Conservation (phyloP, 2,797 vertebrate genomes). For the Percopsis omiscomaycus region DNA sequence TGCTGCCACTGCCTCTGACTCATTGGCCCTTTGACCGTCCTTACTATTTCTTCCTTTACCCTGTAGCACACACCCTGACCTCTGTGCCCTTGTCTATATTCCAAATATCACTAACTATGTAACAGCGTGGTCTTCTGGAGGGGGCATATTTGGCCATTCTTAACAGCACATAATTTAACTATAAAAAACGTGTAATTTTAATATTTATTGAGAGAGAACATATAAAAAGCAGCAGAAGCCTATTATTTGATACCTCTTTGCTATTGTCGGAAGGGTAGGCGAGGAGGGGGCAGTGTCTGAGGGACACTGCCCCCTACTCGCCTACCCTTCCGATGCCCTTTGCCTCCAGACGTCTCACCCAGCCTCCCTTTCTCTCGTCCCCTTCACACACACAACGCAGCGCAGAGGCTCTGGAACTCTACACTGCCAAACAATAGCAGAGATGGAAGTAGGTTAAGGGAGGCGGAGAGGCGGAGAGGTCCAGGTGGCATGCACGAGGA, state of each 20-base stretch:
- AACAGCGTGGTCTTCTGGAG: constrained; percentile 5
- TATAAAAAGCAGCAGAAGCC: not conserved
- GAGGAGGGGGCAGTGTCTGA: too few relatives aligned
- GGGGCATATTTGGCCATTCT: too few relatives aligned
- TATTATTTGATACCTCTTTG: not conserved
- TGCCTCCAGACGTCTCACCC: constrained; percentile 22
- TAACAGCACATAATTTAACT: not conserved
- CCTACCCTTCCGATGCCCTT: constrained; percentile 25
- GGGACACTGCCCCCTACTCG: constrained; percentile 28
- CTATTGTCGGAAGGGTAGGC: too few relatives aligned
- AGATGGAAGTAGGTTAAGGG: constrained; percentile 20
- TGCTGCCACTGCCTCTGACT: constrained; percentile 1
- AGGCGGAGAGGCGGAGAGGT: not conserved
- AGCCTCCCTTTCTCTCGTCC: constrained; percentile 12
- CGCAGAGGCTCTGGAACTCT: constrained; percentile 16
- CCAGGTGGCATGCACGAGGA: constrained; percentile 19
- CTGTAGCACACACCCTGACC: constrained; percentile 3
- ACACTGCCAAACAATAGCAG: constrained; percentile 29
- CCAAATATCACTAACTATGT: constrained; percentile 23
- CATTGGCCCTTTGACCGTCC: not conserved
- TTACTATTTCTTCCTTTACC: not conserved
- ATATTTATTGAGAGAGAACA: not conserved
- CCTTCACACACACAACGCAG: constrained; percentile 23
- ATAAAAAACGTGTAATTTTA: not conserved
- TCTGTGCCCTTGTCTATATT: constrained; percentile 21